phyloP scores from a whole-genome alignment of 1,140 invertebrate genomes.

The Cherax quadricarinatus region DNA sequence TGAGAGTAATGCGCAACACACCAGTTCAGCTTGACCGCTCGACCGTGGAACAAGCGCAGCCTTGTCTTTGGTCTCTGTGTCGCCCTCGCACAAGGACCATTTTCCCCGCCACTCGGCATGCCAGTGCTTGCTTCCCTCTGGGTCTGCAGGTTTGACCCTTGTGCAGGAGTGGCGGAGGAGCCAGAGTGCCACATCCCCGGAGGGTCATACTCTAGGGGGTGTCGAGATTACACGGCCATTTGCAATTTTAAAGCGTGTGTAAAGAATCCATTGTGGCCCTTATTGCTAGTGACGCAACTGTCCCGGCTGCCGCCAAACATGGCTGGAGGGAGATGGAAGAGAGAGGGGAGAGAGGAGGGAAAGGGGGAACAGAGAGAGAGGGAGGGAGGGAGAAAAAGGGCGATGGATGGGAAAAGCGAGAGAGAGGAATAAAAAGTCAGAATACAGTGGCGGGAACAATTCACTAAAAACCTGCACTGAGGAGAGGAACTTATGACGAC shows the following conservation, averaged over 20 bases:
- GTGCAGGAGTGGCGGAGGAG: neutral
- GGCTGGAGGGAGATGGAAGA: neutral
- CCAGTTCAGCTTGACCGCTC: slow-evolving; percentile 42
- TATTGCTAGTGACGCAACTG: slow-evolving; percentile 12
- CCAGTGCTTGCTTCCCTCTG: too few species aligned
- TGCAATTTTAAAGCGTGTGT: slow-evolving; percentile 36
- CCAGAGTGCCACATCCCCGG: neutral
- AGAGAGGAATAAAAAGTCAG: too few species aligned
- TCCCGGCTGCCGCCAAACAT: neutral
- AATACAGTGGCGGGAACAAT: too few species aligned
- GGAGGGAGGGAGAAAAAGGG: too few species aligned
- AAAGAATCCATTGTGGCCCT: slow-evolving; percentile 15
- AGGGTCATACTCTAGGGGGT: neutral
- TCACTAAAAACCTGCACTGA: too few species aligned
- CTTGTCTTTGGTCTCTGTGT: neutral
- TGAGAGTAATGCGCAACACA: slow-evolving; percentile 28
- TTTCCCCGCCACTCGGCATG: neutral
- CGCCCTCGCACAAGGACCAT: neutral
- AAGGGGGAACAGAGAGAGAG: too few species aligned
- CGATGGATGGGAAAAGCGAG: too few species aligned
- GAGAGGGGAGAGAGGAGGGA: too few species aligned
- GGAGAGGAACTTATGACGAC: too few species aligned
- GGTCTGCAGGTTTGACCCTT: neutral
- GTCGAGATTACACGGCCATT: neutral
- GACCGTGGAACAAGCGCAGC: slow-evolving; percentile 1